Base-by-base conservation (phyloP, 1,140 invertebrate species). In the Adelges cooleyi region DNA sequence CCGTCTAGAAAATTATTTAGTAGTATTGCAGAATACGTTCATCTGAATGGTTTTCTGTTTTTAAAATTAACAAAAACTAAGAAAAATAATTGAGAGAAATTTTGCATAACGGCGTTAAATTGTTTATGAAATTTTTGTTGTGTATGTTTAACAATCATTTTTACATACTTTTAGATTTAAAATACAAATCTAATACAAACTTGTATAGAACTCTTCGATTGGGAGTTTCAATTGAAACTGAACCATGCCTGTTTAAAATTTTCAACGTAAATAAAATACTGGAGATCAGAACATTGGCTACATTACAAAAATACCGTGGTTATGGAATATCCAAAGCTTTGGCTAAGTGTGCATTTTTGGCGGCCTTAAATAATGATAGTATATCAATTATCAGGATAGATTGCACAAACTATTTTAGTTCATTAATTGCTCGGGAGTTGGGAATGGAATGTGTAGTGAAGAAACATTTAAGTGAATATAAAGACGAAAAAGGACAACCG, bases 391-490 rank as follows among this genome's bases (percentile, higher is more conserved):
- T 59, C 44, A 36, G 54, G 13, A 59, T 59, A 40, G 40, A 59
- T 10, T 59, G 40, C 44, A 59, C 54, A 8, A 59, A 59, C 27
- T 46, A 59, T 2, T 10, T 42, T 1, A 59, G 54, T 46, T 23
- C 54, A 42, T 42, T 42, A 59, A 44, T 59, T 25, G 54, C 54
- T 44, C 4, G 42, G 0, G 44, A 59, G 18, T 44, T 59, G 44
- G 54, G 36, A 15, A 59, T 44, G 54, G 40, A 59, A 15, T 46
- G 54, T 59, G 40, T 59, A 2, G 40, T 59, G n/a, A 46, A 44
- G 18, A 59, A 59, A 59, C 38, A 42, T 42, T 59, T 59, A 18
- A 46, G n/a, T 11, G 38, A 59, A 44, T 59, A 59, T 6, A 59
- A 29, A 59, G 23, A 59, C 8, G 23, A 59, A 3, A 23, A 59